These are phyloP conservation scores for Vultur gryphus DNA, from an alignment of 2,797 vertebrate species.

Conservation along the genomic window DNA sequence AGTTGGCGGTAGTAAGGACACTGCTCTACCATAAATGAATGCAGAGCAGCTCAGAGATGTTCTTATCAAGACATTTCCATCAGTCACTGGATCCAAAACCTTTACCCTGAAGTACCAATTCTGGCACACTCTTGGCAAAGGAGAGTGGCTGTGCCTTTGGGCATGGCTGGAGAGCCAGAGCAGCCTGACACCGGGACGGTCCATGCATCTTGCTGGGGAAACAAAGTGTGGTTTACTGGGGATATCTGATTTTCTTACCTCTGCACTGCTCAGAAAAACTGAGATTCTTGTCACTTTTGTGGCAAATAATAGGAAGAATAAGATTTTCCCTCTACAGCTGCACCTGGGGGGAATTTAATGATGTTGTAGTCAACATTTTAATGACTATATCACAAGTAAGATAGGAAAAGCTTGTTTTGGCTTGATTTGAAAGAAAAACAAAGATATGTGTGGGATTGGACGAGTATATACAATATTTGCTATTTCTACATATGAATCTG, in stretches of 20 bases:
- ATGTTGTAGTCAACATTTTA: not conserved
- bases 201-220: not conserved
- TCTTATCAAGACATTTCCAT: not conserved
- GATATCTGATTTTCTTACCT: not conserved
- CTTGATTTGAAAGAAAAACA: not conserved
- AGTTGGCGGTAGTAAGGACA: not conserved
- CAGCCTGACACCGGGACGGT: rapidly evolving
- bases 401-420: not conserved
- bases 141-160: not conserved
- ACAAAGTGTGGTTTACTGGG: not conserved
- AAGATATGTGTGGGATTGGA: not conserved
- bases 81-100: not conserved
- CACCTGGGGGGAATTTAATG: not conserved
- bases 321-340: not conserved
- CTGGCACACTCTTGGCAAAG: not conserved
- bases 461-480: not conserved
- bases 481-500: not conserved
- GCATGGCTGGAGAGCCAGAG: not conserved
- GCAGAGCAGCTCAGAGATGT: not conserved
- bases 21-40: not conserved
- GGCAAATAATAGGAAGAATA: not conserved
- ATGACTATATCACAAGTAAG: not conserved
- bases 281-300: not conserved
- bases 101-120: not conserved
- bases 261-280: not conserved